Evolutionary conservation across 1,140 invertebrate genomes (phyloP).

Genomic region (Doryteuthis pealeii): DNA sequence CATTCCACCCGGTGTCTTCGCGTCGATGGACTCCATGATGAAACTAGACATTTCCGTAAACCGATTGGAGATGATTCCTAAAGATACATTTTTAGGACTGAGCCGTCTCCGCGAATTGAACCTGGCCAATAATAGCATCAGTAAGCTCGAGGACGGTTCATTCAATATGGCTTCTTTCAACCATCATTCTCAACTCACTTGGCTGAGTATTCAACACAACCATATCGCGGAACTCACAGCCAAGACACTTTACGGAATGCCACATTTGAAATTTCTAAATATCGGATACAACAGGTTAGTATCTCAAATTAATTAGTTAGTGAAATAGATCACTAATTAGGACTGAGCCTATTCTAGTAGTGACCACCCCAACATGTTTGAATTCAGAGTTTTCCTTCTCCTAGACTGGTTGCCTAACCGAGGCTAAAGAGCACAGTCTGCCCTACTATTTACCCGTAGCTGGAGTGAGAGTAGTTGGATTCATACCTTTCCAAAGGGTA

Average conservation of each 20-base stretch:
- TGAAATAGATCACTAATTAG: too few species aligned
- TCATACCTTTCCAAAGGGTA: too few species aligned
- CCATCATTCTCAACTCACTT: constrained; percentile 31
- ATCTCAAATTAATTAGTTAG: too few species aligned
- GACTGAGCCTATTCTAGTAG: too few species aligned
- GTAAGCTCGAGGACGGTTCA: constrained; percentile 29
- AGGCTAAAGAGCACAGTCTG: too few species aligned
- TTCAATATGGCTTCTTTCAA: constrained; percentile 31
- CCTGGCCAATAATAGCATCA: constrained; percentile 29
- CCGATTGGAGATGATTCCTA: constrained; percentile 23
- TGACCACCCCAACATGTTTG: too few species aligned
- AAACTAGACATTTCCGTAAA: constrained; percentile 31
- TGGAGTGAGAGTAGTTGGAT: too few species aligned
- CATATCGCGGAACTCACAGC: constrained; percentile 18
- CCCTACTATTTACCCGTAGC: too few species aligned
- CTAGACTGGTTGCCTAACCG: too few species aligned
- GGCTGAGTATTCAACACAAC: constrained; percentile 33
- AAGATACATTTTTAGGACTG: constrained; percentile 29
- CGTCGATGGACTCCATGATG: constrained; percentile 18
- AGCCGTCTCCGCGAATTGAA: constrained; percentile 25
- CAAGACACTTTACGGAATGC: constrained; percentile 27
- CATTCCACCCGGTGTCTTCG: constrained; percentile 22
- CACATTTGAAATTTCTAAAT: constrained; percentile 35
- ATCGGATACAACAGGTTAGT: constrained; percentile 29
- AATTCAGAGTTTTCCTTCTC: too few species aligned